Evolutionary conservation across 2,113 vertebrate species (phyloP).

Genomic region (Gambusia holbrooki): DNA sequence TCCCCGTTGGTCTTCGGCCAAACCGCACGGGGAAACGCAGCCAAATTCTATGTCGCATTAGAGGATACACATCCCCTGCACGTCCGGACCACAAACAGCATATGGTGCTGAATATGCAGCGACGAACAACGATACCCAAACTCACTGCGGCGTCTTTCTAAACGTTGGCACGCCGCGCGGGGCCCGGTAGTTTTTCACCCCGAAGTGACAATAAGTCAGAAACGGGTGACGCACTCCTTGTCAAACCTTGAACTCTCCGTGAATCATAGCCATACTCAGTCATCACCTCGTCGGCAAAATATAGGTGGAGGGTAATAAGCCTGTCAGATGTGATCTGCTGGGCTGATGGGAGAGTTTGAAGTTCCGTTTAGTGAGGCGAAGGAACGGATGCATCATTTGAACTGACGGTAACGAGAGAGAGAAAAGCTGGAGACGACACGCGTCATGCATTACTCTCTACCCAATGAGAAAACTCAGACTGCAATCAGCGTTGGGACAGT

Average conservation of each 20-base stretch:
- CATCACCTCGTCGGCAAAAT: not conserved
- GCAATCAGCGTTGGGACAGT: slow-evolving; percentile 29
- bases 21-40: slow-evolving; percentile 20
- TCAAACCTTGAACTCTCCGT: slow-evolving; percentile 3
- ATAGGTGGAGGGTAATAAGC: slow-evolving; percentile 3
- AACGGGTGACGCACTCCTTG: not conserved
- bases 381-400: slow-evolving; percentile 24
- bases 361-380: slow-evolving; percentile 2
- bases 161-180: slow-evolving; percentile 2
- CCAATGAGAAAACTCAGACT: slow-evolving; percentile 26
- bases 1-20: slow-evolving; percentile 27
- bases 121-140: slow-evolving; percentile 13
- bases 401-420: slow-evolving; percentile 18
- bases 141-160: not conserved
- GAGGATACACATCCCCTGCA: slow-evolving; percentile 31
- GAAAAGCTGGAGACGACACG: slow-evolving; percentile 16
- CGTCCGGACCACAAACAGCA: slow-evolving; percentile 38
- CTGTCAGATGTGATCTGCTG: slow-evolving; percentile 6
- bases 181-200: slow-evolving; percentile 2
- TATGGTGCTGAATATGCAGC: slow-evolving; percentile 55
- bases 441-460: slow-evolving; percentile 28
- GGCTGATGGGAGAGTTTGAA: slow-evolving; percentile 14
- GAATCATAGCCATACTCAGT: slow-evolving; percentile 6
- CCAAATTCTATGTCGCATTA: slow-evolving; percentile 39
- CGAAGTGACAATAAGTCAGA: not conserved